These are phyloP conservation scores for Macrosteles quadrilineatus DNA, from an alignment of 1,140 invertebrate species.

Conservation along the genomic window DNA sequence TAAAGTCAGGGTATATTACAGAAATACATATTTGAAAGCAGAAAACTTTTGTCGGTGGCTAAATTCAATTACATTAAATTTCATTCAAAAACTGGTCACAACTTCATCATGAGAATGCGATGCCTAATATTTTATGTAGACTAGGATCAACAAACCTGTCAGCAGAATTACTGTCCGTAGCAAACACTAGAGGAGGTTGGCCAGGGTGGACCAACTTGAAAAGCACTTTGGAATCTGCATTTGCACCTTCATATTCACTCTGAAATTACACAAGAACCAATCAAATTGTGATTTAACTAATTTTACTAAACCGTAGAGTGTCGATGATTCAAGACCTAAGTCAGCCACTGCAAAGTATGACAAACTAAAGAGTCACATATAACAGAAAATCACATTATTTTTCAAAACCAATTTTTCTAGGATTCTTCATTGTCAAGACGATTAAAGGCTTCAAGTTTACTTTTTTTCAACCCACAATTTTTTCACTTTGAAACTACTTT, in stretches of 20 bases:
- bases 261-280: conserved; percentile 7
- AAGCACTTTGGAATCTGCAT: conserved; percentile 50
- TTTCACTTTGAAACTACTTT: too few relatives aligned
- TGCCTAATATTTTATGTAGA: too few relatives aligned
- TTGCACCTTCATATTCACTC: conserved; percentile 48
- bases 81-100: too few relatives aligned
- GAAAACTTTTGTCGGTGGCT: too few relatives aligned
- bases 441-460: too few relatives aligned
- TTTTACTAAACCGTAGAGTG: conserved; percentile 29
- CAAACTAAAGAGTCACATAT: neutral
- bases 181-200: conserved; percentile 54
- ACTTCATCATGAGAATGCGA: too few relatives aligned
- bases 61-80: too few relatives aligned
- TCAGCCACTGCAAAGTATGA: neutral
- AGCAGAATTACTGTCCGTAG: conserved; percentile 50
- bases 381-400: neutral
- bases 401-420: neutral
- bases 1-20: too few relatives aligned
- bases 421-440: neutral
- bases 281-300: neutral
- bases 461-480: too few relatives aligned
- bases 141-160: conserved; percentile 53
- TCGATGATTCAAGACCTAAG: neutral
- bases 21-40: too few relatives aligned
- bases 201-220: conserved; percentile 58